Evolutionary conservation across 2,888 invertebrate species (phyloP), one percentile per base, ranked within the genome.

Genomic region (Ephialtes manifestator): DNA sequence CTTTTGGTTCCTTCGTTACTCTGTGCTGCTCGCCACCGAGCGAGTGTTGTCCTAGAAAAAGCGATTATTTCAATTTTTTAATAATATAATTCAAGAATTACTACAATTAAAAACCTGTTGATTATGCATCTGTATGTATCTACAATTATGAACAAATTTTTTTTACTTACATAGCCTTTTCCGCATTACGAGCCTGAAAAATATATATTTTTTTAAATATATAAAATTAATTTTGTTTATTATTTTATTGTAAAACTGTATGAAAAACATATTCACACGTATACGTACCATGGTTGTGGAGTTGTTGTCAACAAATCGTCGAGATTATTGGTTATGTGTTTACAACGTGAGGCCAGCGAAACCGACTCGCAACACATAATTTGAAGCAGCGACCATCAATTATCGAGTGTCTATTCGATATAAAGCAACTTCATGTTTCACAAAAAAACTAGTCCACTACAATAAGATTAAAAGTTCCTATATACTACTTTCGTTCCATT

Each of bases 11-110:
- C 96, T 93, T 98, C 98, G 70, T 98, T 98, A 84, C 98, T 96
- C 93, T 99, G 99, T 43, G 99, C 99, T 48, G 99, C 98, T 89
- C 99, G 95, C 99, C 99, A 99, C 87, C 99, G 96, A 87, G 99
- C 99, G 89, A 99, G 95, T 0, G 99, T 99, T 43, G 99, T 99
- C 99, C 98, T 98, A 88, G 74, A 92, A 91, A n/a, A n/a, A 15
- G 2, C 13, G 4, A 46, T 46, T 4, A n/a, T 51, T 18, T 4
- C 4, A 18, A 18, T 20, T 51, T 81, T 55, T 74, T 60, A 46
- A 76, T 80, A 68, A 39, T 13, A 46, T 58, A n/a, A n/a, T n/a
- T n/a, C n/a, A n/a, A n/a, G n/a, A n/a, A n/a, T n/a, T n/a, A n/a
- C n/a, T n/a, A n/a, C n/a, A n/a, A n/a, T n/a, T n/a, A n/a, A n/a